These are phyloP conservation scores for Cydia splendana DNA, from an alignment of 1,140 invertebrate species.

Conservation along the genomic window DNA sequence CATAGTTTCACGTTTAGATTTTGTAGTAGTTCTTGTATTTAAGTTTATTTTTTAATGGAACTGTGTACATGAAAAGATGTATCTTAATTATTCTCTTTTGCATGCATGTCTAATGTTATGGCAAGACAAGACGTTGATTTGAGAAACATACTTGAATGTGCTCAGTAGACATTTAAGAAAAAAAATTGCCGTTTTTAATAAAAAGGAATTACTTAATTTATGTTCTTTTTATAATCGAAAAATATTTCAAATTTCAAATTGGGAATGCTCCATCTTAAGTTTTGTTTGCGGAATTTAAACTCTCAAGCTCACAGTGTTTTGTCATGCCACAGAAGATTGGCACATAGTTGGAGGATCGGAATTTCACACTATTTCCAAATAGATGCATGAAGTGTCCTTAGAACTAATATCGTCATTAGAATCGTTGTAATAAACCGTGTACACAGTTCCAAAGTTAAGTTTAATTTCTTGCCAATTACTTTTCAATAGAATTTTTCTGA, in stretches of 20 bases:
- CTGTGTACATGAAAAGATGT: neutral
- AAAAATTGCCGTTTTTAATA: too few species aligned
- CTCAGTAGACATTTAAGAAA: too few species aligned
- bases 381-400: conserved; percentile 4
- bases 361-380: neutral
- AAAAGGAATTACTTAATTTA: too few species aligned
- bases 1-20: conserved; percentile 18
- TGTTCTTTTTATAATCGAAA: too few species aligned
- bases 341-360: neutral
- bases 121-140: neutral
- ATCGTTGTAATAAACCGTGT: neutral
- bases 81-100: neutral
- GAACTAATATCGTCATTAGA: neutral
- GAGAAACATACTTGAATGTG: neutral
- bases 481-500: neutral
- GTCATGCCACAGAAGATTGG: neutral
- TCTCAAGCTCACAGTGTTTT: neutral
- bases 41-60: neutral
- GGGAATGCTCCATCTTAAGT: too few species aligned
- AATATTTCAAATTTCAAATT: too few species aligned
- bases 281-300: too few species aligned
- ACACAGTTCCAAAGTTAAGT: conserved; percentile 8
- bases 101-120: neutral
- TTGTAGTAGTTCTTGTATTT: conserved; percentile 1
- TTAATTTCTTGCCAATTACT: neutral